These are phyloP conservation scores for Drosophila austrosaltans DNA, from an alignment of 2,888 invertebrate species.

Conservation along the genomic window DNA sequence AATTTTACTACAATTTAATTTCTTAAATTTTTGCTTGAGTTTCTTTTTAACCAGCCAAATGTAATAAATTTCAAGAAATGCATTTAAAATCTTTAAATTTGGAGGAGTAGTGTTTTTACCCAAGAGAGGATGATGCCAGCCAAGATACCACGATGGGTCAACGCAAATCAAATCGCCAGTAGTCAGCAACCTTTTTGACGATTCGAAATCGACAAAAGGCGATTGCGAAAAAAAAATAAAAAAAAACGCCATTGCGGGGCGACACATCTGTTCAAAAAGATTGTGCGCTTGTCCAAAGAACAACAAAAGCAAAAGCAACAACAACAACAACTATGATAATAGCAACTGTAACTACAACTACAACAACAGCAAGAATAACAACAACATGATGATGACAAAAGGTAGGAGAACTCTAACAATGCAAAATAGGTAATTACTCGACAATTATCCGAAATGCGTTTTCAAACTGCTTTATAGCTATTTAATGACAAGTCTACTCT, in stretches of 20 bases:
- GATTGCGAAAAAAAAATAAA: no score
- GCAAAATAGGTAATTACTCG: slow-evolving; percentile 67
- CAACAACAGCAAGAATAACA: slow-evolving; percentile 16
- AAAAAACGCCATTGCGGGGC: background rate
- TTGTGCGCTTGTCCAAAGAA: slow-evolving; percentile 4
- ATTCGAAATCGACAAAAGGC: background rate
- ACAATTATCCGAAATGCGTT: slow-evolving; percentile 74
- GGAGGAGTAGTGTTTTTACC: background rate
- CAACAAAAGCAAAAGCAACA: background rate
- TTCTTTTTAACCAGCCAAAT: background rate
- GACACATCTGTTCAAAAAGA: slow-evolving; percentile 1
- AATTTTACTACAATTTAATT: no score
- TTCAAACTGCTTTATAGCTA: slow-evolving; percentile 64
- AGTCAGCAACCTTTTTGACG: background rate
- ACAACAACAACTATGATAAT: background rate
- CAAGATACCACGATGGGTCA: background rate
- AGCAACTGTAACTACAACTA: background rate
- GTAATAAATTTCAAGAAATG: background rate
- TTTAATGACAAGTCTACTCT: slow-evolving; percentile 71
- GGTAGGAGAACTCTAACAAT: slow-evolving; percentile 55
- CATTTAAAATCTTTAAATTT: background rate
- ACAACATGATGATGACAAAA: slow-evolving; percentile 29
- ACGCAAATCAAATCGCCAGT: background rate
- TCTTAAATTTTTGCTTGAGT: no score
- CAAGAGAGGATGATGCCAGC: background rate